Percentiles rank a stretch among this genome's conserved stretches.
Conservation (phyloP, 2,113 vertebrate genomes). For the Dryoscopus gambensis region DNA sequence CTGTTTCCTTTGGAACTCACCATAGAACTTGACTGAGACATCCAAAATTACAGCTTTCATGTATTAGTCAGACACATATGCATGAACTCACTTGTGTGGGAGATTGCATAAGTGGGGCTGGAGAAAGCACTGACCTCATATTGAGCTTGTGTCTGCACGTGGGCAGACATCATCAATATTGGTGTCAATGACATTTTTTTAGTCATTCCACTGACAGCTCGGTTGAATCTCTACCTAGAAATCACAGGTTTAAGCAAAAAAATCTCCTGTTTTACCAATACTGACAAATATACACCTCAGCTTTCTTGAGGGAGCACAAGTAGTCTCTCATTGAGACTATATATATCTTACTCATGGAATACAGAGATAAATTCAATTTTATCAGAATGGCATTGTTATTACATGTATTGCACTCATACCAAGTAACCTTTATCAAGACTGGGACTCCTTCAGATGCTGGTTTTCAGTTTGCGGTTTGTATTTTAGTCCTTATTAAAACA, state of each 20-base stretch:
- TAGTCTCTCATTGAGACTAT: neutral
- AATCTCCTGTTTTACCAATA: rapidly evolving
- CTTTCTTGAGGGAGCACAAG: neutral
- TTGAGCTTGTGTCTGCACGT: neutral
- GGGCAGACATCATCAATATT: rapidly evolving
- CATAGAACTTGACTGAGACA: neutral
- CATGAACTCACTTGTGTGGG: neutral
- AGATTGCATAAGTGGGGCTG: neutral
- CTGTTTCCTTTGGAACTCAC: neutral
- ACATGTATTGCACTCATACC: neutral
- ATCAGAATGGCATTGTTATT: neutral
- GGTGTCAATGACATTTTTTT: neutral
- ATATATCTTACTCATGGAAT: neutral
- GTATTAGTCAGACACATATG: neutral
- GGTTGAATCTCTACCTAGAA: neutral
- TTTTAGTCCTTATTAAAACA: neutral
- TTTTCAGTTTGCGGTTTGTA: neutral
- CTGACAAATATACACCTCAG: neutral
- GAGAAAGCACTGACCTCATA: neutral
- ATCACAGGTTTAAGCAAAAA: neutral
- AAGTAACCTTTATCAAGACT: neutral
- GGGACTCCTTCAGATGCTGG: neutral
- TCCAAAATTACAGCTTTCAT: neutral
- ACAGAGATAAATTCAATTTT: neutral
- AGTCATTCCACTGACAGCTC: neutral